Evolutionary conservation across 2,797 vertebrate species (phyloP).

Genomic region (Philypnodon macrostomus): DNA sequence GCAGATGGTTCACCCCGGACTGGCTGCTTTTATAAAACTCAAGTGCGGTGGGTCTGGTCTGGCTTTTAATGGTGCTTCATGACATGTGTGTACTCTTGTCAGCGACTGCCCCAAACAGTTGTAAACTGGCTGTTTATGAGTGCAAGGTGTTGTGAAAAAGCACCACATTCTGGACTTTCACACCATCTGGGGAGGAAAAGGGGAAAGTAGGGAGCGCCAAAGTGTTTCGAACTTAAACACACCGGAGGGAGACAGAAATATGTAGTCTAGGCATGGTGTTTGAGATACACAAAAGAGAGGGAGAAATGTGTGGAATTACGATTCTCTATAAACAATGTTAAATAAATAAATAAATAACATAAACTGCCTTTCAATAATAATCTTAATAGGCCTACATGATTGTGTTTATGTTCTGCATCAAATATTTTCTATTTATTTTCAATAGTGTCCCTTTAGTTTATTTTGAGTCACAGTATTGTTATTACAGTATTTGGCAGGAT

Average conservation of each 20-base stretch:
- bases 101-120: conserved; percentile 70
- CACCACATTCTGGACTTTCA: conserved; percentile 56
- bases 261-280: conserved; percentile 17
- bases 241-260: conserved; percentile 19
- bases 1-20: conserved; percentile 27
- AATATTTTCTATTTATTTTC: too few relatives aligned
- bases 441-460: too few relatives aligned
- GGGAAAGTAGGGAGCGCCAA: conserved; percentile 11
- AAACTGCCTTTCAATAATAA: too few relatives aligned
- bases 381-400: too few relatives aligned
- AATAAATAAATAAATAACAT: too few relatives aligned
- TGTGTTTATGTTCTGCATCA: too few relatives aligned
- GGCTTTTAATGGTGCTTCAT: conserved; percentile 62
- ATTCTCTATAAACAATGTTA: too few relatives aligned
- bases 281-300: conserved; percentile 1
- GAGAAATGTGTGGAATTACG: background rate
- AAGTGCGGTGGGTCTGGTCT: conserved; percentile 62
- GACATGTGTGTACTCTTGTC: conserved; percentile 73
- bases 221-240: conserved; percentile 36
- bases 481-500: too few relatives aligned
- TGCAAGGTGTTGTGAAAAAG: conserved; percentile 58
- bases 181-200: conserved; percentile 51
- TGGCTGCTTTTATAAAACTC: conserved; percentile 22
- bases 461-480: too few relatives aligned
- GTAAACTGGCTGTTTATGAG: conserved; percentile 75